A percentile compares a stretch with the other conserved stretches of the same genome.
Conservation (phyloP, 2,888 invertebrate genomes). For the Ecdyonurus torrentis region DNA sequence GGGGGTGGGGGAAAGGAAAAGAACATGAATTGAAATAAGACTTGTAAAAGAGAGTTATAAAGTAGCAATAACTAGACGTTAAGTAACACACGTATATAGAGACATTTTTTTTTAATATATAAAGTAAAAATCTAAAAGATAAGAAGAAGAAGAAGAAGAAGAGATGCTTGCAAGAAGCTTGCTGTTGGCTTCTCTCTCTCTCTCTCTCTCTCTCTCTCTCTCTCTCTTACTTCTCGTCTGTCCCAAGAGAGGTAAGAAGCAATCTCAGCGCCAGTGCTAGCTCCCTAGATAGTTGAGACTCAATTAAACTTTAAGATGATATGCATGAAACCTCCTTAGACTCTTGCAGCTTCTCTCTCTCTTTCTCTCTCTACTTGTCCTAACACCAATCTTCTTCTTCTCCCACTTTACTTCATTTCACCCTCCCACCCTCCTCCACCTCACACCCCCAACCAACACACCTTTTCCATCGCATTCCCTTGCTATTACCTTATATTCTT, state of each 20-base stretch:
- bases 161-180: too few species aligned
- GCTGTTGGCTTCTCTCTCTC: neutral
- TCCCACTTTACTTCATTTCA: neutral
- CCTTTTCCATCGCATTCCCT: neutral
- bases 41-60: too few species aligned
- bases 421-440: neutral
- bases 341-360: neutral
- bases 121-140: too few species aligned
- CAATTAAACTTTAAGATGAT: conserved; percentile 57
- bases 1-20: too few species aligned
- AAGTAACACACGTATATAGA: too few species aligned
- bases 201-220: neutral
- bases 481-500: too few species aligned
- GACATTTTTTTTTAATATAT: too few species aligned
- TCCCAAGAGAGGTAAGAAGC: neutral
- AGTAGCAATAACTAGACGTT: too few species aligned
- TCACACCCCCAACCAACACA: neutral
- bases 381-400: neutral
- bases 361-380: neutral
- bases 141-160: neutral
- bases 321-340: conserved; percentile 24
- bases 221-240: neutral
- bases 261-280: neutral
- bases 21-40: too few species aligned
- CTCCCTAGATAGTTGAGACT: conserved; percentile 25